These are phyloP conservation scores for Macrotrachela quadricornifera DNA, from an alignment of 1,140 invertebrate species.

Conservation along the genomic window DNA sequence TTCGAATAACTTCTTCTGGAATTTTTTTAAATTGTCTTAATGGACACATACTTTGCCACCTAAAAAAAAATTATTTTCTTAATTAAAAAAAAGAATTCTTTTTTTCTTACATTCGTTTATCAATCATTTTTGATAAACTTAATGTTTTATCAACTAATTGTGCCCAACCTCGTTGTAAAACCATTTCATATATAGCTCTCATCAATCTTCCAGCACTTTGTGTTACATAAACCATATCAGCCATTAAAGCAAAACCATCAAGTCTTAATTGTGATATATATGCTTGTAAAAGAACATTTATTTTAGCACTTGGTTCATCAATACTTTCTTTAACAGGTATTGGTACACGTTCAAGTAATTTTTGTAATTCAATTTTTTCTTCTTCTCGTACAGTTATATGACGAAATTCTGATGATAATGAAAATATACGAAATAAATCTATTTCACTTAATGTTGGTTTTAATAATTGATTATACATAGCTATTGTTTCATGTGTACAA, in stretches of 20 bases:
- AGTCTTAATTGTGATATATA: conserved; percentile 95
- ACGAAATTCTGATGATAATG: conserved; percentile 46
- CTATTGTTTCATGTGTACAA: conserved; percentile 84
- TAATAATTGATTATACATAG: conserved; percentile 81
- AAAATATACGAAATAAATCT: conserved; percentile 94
- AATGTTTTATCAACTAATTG: conserved; percentile 86
- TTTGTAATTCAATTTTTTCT: conserved; percentile 88
- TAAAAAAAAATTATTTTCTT: too few relatives aligned
- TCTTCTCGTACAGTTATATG: conserved; percentile 65
- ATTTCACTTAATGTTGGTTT: conserved; percentile 93
- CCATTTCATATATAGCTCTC: conserved; percentile 89
- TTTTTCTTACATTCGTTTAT: conserved; percentile 52
- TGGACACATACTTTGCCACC: conserved; percentile 96
- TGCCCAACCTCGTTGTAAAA: conserved; percentile 71
- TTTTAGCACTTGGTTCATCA: conserved; percentile 91
- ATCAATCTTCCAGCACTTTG: conserved; percentile 84
- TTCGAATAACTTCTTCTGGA: conserved; percentile 88
- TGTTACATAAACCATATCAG: conserved; percentile 94
- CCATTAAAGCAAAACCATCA: conserved; percentile 92
- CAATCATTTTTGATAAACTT: conserved; percentile 93
- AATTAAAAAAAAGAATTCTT: too few relatives aligned
- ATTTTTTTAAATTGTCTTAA: conserved; percentile 90
- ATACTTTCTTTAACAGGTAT: conserved; percentile 98
- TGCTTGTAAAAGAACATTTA: conserved; percentile 78
- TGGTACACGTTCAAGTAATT: conserved; percentile 85